Percentiles rank a stretch among this genome's conserved stretches.
Evolutionary conservation across 2,888 invertebrate species (phyloP).

Genomic region (Agrochola lota): DNA sequence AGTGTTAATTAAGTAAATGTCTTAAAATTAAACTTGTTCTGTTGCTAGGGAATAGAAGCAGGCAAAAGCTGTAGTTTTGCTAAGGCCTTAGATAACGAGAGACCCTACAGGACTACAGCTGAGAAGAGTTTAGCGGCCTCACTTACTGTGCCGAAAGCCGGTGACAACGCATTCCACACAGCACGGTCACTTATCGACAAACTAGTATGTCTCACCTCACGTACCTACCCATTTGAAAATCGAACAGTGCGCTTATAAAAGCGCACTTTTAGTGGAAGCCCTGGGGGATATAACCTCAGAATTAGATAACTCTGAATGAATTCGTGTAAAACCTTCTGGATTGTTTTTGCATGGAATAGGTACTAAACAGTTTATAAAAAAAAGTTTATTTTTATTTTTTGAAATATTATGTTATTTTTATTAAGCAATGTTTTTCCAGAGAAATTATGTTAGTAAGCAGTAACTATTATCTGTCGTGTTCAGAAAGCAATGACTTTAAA

Average conservation of each 20-base stretch:
- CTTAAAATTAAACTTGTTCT: slow-evolving; percentile 5
- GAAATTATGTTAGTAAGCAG: too few relatives aligned
- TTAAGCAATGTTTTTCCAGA: too few relatives aligned
- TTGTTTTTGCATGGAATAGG: background rate
- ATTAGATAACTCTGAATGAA: background rate
- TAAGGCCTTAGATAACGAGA: slow-evolving; percentile 77
- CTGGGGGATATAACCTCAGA: background rate
- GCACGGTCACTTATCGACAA: slow-evolving; percentile 76
- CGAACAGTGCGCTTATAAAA: background rate
- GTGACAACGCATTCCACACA: slow-evolving; percentile 78
- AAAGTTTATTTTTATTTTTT: too few relatives aligned
- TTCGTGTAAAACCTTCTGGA: background rate
- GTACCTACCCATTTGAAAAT: background rate
- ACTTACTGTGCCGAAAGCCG: slow-evolving; percentile 74
- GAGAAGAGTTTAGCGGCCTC: slow-evolving; percentile 66
- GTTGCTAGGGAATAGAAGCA: slow-evolving; percentile 76
- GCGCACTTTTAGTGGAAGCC: background rate
- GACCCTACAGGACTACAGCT: slow-evolving; percentile 69
- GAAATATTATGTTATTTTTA: too few relatives aligned
- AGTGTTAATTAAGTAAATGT: background rate
- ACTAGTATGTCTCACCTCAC: slow-evolving; percentile 70
- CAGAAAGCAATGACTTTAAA: too few relatives aligned
- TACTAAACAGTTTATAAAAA: too few relatives aligned
- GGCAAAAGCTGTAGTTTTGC: slow-evolving; percentile 75
- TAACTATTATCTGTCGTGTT: too few relatives aligned